phyloP scores from a whole-genome alignment of 2,888 invertebrate genomes.

The Mactromeris polynyma region DNA sequence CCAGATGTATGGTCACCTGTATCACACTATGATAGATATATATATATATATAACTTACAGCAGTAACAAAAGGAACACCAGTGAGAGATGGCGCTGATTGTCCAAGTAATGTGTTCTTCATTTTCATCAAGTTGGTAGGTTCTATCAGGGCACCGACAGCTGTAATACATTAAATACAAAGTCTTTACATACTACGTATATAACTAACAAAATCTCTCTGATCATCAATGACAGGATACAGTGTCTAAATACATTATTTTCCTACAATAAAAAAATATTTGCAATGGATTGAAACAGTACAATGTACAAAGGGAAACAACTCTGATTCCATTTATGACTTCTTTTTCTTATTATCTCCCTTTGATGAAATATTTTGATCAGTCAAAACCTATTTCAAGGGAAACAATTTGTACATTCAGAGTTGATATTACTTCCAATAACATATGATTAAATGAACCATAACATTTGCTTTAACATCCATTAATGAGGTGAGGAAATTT shows the following conservation, averaged over 20 bases:
- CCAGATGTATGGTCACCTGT: background rate
- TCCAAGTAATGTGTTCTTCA: slow-evolving; percentile 95
- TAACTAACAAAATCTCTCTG: background rate
- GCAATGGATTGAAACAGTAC: background rate
- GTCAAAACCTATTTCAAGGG: too few species aligned
- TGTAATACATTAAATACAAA: slow-evolving; percentile 54
- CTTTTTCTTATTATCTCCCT: background rate
- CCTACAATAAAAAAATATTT: background rate
- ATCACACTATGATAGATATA: background rate
- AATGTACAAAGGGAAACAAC: slow-evolving; percentile 5
- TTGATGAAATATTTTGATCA: background rate
- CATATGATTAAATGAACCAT: too few species aligned
- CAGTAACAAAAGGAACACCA: slow-evolving; percentile 80
- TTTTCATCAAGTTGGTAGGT: slow-evolving; percentile 93
- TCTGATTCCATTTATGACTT: background rate
- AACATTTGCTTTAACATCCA: too few species aligned
- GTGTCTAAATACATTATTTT: background rate
- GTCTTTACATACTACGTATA: background rate
- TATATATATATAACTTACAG: slow-evolving; percentile 50
- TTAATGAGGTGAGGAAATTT: too few species aligned
- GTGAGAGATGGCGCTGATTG: slow-evolving; percentile 98
- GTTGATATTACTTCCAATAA: too few species aligned
- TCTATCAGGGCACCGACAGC: slow-evolving; percentile 86
- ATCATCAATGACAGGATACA: background rate
- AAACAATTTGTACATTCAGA: too few species aligned